These are phyloP conservation scores for Yasuhikotakia modesta DNA, from an alignment of 2,797 vertebrate species.

Conservation along the genomic window DNA sequence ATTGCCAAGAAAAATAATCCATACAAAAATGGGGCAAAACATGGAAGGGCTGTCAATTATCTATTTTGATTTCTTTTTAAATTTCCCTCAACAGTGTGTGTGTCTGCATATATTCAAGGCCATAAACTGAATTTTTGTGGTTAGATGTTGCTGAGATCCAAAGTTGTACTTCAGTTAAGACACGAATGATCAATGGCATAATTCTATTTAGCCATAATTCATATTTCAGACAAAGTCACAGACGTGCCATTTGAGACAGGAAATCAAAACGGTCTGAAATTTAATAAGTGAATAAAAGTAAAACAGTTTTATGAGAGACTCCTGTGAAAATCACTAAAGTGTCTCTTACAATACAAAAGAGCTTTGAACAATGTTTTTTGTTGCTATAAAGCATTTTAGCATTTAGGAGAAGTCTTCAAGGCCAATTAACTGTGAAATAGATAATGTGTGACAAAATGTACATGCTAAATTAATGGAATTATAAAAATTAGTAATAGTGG, in stretches of 20 bases:
- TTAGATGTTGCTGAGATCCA: conserved; percentile 69
- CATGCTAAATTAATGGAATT: not conserved
- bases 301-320: conserved; percentile 73
- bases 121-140: conserved; percentile 73
- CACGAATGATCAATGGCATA: conserved; percentile 75
- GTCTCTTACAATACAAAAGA: conserved; percentile 68
- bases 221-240: conserved; percentile 74
- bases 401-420: conserved; percentile 59
- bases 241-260: conserved; percentile 73
- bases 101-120: conserved; percentile 30
- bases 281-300: conserved; percentile 78
- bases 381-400: conserved; percentile 63
- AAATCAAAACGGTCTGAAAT: conserved; percentile 78
- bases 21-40: conserved; percentile 67
- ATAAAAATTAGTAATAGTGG: not conserved
- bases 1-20: conserved; percentile 72
- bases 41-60: conserved; percentile 73
- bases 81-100: conserved; percentile 27
- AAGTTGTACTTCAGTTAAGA: conserved; percentile 76
- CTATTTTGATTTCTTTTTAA: conserved; percentile 70
- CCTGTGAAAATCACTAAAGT: conserved; percentile 69
- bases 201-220: conserved; percentile 81
- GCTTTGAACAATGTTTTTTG: conserved; percentile 70
- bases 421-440: conserved; percentile 60
- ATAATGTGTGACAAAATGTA: not conserved